phyloP scores from a whole-genome alignment of 2,797 vertebrate genomes.

The Australoheros facetus region DNA sequence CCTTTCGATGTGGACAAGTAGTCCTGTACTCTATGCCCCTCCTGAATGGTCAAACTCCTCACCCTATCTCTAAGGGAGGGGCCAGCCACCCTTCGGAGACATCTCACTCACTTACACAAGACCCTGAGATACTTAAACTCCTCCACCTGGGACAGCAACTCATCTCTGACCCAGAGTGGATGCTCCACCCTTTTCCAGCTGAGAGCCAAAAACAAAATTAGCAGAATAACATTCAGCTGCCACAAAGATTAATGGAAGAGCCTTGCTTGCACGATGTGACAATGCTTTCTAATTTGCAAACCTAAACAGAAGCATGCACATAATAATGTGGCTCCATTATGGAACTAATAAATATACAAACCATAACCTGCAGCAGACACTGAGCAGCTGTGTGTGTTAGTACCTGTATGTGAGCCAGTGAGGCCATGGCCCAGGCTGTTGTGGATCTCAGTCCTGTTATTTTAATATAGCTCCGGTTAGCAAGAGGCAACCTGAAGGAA shows the following conservation, averaged over 20 bases:
- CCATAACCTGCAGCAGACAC: background rate
- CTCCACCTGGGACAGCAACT: rapidly evolving
- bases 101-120: too few species aligned
- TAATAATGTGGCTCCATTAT: background rate
- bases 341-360: background rate
- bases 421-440: slow-evolving; percentile 90
- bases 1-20: too few species aligned
- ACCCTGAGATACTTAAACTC: background rate
- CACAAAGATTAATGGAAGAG: background rate
- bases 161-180: background rate
- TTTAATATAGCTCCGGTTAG: slow-evolving; percentile 87
- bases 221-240: background rate
- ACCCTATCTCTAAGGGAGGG: background rate
- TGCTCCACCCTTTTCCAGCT: background rate
- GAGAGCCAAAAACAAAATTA: background rate
- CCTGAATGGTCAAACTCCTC: background rate
- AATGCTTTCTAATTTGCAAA: background rate
- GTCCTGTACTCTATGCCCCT: background rate
- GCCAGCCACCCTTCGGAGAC: background rate
- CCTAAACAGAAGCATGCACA: background rate
- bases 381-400: background rate
- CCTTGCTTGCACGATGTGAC: background rate
- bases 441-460: slow-evolving; percentile 89
- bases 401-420: slow-evolving; percentile 88
- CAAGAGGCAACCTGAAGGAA: slow-evolving; percentile 85